Percentiles rank a stretch among this genome's conserved stretches.
phyloP scores from a whole-genome alignment of 92 coral and sea anemone species.

The Zoanthus sansibaricus region DNA sequence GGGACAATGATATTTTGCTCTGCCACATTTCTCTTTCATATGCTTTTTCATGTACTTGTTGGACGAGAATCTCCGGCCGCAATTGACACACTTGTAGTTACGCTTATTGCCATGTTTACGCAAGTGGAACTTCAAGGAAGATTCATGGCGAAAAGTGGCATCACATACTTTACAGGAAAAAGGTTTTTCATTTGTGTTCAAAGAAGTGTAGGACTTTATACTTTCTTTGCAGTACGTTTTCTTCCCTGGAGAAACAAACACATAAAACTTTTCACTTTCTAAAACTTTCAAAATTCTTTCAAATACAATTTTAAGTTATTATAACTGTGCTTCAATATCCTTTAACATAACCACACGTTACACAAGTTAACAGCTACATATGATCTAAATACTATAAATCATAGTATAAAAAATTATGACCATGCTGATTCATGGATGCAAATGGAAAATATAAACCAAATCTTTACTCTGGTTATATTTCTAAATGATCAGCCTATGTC shows the following conservation, averaged over 20 bases:
- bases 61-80: conserved; percentile 20
- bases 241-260: conserved; percentile 10
- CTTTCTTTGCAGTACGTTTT: conserved; percentile 20
- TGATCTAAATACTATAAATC: too few species aligned
- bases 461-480: too few species aligned
- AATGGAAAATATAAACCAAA: too few species aligned
- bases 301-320: neutral
- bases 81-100: conserved; percentile 31
- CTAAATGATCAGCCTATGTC: too few species aligned
- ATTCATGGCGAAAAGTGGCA: conserved; percentile 21
- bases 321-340: neutral
- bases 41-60: conserved; percentile 21
- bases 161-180: conserved; percentile 22
- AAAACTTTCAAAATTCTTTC: neutral
- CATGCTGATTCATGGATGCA: too few species aligned
- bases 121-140: conserved; percentile 24
- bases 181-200: conserved; percentile 21
- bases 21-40: conserved; percentile 23
- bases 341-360: neutral
- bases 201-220: neutral
- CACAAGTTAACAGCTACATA: too few species aligned
- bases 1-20: conserved; percentile 8
- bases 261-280: neutral
- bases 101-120: conserved; percentile 27
- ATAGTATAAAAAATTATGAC: too few species aligned